These are phyloP conservation scores for Heliothis virescens DNA, from an alignment of 1,140 invertebrate genomes.

Conservation along the genomic window DNA sequence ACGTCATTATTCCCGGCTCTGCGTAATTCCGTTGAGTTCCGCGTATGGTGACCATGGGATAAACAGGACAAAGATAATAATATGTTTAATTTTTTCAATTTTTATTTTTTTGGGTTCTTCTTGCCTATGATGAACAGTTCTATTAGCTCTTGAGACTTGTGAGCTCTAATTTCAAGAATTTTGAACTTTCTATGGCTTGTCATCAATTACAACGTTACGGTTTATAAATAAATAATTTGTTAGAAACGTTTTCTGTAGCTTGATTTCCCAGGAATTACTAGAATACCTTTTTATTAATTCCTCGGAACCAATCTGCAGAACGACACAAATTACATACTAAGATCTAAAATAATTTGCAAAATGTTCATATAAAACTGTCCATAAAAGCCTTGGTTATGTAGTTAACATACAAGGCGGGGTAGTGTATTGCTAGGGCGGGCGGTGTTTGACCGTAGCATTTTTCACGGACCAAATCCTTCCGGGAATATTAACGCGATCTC, in stretches of 20 bases:
- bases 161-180: too few species aligned
- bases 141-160: too few species aligned
- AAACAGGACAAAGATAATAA: neutral
- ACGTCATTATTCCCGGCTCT: slow-evolving; percentile 5
- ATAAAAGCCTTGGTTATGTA: neutral
- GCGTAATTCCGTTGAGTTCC: slow-evolving; percentile 15
- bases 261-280: too few species aligned
- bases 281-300: too few species aligned
- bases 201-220: too few species aligned
- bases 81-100: neutral
- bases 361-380: neutral
- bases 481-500: slow-evolving; percentile 50
- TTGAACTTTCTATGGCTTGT: too few species aligned
- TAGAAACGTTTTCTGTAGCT: too few species aligned
- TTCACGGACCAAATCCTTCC: slow-evolving; percentile 40
- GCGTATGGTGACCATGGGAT: neutral
- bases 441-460: slow-evolving; percentile 48
- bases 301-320: too few species aligned
- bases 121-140: too few species aligned
- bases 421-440: slow-evolving; percentile 26
- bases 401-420: neutral
- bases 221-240: too few species aligned
- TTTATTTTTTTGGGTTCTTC: neutral
- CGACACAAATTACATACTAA: neutral
- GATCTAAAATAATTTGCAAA: neutral